These are phyloP conservation scores for Pyxicephalus adspersus DNA, from an alignment of 2,113 vertebrate species.

Conservation along the genomic window DNA sequence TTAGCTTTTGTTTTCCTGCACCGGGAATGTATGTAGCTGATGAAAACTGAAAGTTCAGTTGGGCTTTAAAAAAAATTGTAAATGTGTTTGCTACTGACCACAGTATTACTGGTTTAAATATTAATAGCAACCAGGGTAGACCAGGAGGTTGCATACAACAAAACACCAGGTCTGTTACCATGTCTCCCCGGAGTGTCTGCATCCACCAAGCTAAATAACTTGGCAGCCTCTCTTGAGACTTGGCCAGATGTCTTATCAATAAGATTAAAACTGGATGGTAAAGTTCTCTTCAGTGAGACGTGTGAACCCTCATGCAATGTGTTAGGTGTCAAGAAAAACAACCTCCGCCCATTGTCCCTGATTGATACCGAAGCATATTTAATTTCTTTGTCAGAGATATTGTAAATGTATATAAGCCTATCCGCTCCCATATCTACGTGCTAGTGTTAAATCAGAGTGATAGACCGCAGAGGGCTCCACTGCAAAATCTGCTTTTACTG, in stretches of 20 bases:
- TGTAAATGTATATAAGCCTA: constrained; percentile 13
- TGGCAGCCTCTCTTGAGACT: constrained; percentile 2
- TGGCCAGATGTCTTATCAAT: constrained; percentile 40
- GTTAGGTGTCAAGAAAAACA: constrained; percentile 11
- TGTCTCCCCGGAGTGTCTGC: constrained; percentile 29
- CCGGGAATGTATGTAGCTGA: no score
- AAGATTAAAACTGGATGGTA: constrained; percentile 7
- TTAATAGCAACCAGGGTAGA: constrained; percentile 5
- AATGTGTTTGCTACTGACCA: background rate
- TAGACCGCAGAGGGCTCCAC: no score
- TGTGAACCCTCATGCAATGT: background rate
- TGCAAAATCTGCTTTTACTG: no score
- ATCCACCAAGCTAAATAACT: background rate
- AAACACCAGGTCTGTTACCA: constrained; percentile 23
- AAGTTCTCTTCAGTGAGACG: constrained; percentile 8
- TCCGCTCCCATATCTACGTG: background rate
- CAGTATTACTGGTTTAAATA: background rate
- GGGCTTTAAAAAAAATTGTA: background rate
- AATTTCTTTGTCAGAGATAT: constrained; percentile 18
- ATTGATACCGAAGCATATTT: constrained; percentile 26
- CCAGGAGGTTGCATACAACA: constrained; percentile 13
- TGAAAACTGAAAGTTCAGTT: no score
- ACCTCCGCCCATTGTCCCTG: constrained; percentile 25
- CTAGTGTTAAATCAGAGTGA: constrained; percentile 6
- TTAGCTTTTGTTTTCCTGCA: no score